Base-by-base conservation (phyloP, 2,888 invertebrate genomes). In the Blastobasis adustella region DNA sequence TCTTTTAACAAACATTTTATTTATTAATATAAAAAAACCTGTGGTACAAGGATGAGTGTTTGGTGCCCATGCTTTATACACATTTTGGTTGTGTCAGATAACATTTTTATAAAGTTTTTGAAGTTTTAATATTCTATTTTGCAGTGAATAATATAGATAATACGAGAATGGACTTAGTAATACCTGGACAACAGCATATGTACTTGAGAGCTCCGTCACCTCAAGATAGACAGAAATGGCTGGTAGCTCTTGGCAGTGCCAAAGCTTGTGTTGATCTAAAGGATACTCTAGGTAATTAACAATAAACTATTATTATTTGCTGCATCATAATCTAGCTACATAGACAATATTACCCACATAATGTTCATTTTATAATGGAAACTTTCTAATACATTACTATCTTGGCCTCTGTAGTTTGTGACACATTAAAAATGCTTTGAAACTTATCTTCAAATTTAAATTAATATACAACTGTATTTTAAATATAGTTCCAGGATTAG, bases 121-220 rank as follows among this genome's bases (percentile, higher is more conserved):
- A 23, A 6, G 36, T 10, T 48, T 47, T 46, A 10, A n/a, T 53
- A 39, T 45, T 53, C 39, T 52, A 49, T 50, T 58, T 86, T 89
- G 46, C 75, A 93, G 95, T 94, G 3, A 93, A 92, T 71, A 89
- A 90, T 50, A 90, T 93, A 53, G 95, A 95, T 71, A 90, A 86
- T 54, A 92, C 93, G 10, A 79, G 95, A 49, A 84, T 95, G 73
- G 95, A 95, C 79, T 81, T 95, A 57, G 93, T 94, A 37, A 94
- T 95, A 71, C 95, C 95, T 48, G 93, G 94, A 5, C 95, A 95
- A 71, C 94, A 95, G 66, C 94, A 94, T 68, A 93, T 95, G 89
- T 95, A 95, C 71, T 81, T 95, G 53, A 90, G 91, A 70, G 94
- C 95, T 47, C 92, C 94, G 5, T 93, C 93, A 10, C 91, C 94